phyloP scores from a whole-genome alignment of 2,888 invertebrate species.

The Alcis repandata region DNA sequence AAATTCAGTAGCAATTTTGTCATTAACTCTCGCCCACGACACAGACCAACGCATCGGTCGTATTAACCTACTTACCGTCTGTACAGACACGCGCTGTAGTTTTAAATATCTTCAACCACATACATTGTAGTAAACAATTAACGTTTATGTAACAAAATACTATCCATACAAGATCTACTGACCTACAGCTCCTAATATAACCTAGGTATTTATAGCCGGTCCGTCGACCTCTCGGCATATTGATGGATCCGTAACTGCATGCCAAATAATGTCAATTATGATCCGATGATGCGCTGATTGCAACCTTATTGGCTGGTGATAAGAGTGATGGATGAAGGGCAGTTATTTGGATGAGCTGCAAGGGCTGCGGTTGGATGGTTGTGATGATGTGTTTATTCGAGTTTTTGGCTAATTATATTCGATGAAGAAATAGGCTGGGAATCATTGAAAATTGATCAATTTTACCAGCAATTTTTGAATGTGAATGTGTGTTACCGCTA shows the following conservation, averaged over 20 bases:
- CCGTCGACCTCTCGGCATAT: conserved; percentile 52
- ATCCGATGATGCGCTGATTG: conserved; percentile 7
- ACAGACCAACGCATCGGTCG: too few relatives aligned
- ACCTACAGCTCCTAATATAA: conserved; percentile 43
- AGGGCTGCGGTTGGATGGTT: neutral
- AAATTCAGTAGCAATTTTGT: too few relatives aligned
- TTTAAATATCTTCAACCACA: too few relatives aligned
- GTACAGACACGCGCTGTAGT: neutral
- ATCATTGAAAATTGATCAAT: neutral
- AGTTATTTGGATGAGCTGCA: conserved; percentile 9
- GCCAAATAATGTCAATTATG: conserved; percentile 44
- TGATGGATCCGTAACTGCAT: conserved; percentile 44
- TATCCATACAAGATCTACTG: conserved; percentile 23
- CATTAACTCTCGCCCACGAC: too few relatives aligned
- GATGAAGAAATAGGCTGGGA: neutral
- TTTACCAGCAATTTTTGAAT: neutral
- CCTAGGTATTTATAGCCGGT: conserved; percentile 46
- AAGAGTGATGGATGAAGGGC: neutral
- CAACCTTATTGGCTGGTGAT: conserved; percentile 15
- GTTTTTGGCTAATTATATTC: neutral
- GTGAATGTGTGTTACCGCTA: too few relatives aligned
- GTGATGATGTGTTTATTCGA: conserved; percentile 4
- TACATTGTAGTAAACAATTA: neutral
- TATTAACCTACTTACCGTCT: neutral
- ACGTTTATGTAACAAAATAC: conserved; percentile 4